Evolutionary conservation across 2,888 invertebrate species (phyloP).

Genomic region (Acronicta leporina): DNA sequence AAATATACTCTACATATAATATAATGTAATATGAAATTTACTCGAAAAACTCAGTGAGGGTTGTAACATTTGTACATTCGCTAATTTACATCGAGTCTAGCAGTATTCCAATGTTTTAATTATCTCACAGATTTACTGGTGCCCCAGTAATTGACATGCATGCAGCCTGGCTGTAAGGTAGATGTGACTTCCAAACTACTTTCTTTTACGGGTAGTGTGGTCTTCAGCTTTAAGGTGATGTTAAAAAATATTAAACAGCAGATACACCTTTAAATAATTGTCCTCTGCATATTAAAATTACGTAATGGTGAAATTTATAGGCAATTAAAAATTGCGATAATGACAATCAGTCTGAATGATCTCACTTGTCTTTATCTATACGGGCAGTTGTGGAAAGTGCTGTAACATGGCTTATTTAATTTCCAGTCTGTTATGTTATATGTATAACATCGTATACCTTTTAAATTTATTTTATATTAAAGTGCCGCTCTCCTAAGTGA

Average conservation of each 20-base stretch:
- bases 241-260: conserved; percentile 9
- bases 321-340: conserved; percentile 28
- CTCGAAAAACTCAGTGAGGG: conserved; percentile 39
- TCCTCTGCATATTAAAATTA: conserved; percentile 3
- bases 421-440: conserved; percentile 38
- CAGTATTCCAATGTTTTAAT: conserved; percentile 5
- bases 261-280: not conserved
- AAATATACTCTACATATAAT: no score
- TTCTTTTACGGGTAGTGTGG: not conserved
- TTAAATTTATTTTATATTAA: conserved; percentile 39
- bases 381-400: conserved; percentile 34
- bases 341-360: conserved; percentile 43
- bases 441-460: no score
- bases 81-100: conserved; percentile 18
- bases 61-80: conserved; percentile 37
- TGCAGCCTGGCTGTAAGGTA: conserved; percentile 9
- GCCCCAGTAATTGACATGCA: conserved; percentile 28
- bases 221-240: conserved; percentile 3
- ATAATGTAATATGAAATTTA: conserved; percentile 1
- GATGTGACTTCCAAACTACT: conserved; percentile 27
- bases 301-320: conserved; percentile 9
- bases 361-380: conserved; percentile 41
- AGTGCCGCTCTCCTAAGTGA: conserved; percentile 50
- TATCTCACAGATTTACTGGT: not conserved
- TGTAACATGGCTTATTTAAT: conserved; percentile 38